Base-by-base conservation (phyloP, 2,888 invertebrate species). In the Tetragonisca angustula region DNA sequence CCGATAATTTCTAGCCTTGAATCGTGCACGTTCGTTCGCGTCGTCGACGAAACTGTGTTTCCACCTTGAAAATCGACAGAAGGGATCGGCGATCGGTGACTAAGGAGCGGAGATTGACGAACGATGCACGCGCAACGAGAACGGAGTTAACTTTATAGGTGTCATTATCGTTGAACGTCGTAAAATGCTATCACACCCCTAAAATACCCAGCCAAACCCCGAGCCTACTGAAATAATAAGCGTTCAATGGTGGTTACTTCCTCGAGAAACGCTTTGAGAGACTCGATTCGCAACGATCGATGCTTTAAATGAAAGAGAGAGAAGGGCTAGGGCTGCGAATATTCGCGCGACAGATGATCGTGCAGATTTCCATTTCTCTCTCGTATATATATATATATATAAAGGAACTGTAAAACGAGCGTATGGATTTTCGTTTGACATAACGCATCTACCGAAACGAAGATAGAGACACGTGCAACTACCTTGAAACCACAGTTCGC, bases 271-370 rank as follows among this genome's bases (percentile, higher is more conserved):
- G 65, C 21, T 19, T 76, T 56, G 32, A 32, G 32, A 32, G 62
- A 72, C 61, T 72, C 67, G 81, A 75, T 72, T 68, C 49, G 50
- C 52, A 61, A 72, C 62, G 76, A 73, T 83, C 83, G 69, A 69
- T 52, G 76, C 64, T 73, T 50, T 21, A 5, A 17, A 32, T 19
- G 24, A 36, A 70, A 15, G 15, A 62, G 21, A 36, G 36, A 32
- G 68, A 32, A 49, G 36, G 15, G 59, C 83, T 84, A 82, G 83
- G 83, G 83, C 83, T 84, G 82, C 83, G 81, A 77, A 68, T 84
- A 84, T 84, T 77, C 82, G 83, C 76, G 50, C 52, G 17, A 65
- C 56, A 56, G 32, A 62, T 59, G 32, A 62, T 59, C 43, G 52
- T 54, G 67, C 50, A 68, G 61, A 49, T 56, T 71, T 75, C 70